Conservation (phyloP, 2,888 invertebrate genomes). For the Cephus spinipes region DNA sequence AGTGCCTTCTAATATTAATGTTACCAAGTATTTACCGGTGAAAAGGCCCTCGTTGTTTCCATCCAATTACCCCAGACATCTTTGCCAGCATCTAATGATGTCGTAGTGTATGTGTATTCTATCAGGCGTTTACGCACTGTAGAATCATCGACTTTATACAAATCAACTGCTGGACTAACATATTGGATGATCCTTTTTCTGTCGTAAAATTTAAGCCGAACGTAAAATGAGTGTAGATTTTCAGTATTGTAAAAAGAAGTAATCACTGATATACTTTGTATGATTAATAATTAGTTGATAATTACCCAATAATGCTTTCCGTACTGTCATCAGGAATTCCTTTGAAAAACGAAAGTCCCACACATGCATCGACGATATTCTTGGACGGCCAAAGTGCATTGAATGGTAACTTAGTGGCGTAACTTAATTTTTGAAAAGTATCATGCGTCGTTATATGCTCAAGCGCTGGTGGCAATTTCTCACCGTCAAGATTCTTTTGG, state of each 20-base stretch:
- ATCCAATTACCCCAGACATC: conserved; percentile 47
- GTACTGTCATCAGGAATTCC: conserved; percentile 1
- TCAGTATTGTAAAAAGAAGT: neutral
- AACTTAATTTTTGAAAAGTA: conserved; percentile 31
- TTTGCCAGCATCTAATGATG: conserved; percentile 51
- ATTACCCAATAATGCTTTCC: neutral
- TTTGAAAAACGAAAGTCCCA: conserved; percentile 32
- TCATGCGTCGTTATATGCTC: conserved; percentile 24
- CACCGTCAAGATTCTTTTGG: neutral
- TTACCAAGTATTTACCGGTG: conserved; percentile 15
- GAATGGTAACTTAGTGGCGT: conserved; percentile 47
- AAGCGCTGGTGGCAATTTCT: neutral
- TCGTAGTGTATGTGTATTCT: conserved; percentile 60
- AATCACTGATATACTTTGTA: neutral
- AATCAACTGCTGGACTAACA: conserved; percentile 60
- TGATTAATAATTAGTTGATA: neutral
- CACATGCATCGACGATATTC: conserved; percentile 54
- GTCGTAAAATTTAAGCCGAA: conserved; percentile 9
- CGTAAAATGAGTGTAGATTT: neutral
- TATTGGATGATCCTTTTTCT: conserved; percentile 59
- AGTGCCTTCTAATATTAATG: conserved; percentile 12
- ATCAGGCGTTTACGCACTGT: conserved; percentile 57
- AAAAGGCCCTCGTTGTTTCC: conserved; percentile 26
- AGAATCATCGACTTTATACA: conserved; percentile 62
- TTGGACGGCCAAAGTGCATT: conserved; percentile 54